A percentile compares a stretch with the other conserved stretches of the same genome.
phyloP scores from a whole-genome alignment of 2,797 vertebrate genomes.

The Trachops cirrhosus region DNA sequence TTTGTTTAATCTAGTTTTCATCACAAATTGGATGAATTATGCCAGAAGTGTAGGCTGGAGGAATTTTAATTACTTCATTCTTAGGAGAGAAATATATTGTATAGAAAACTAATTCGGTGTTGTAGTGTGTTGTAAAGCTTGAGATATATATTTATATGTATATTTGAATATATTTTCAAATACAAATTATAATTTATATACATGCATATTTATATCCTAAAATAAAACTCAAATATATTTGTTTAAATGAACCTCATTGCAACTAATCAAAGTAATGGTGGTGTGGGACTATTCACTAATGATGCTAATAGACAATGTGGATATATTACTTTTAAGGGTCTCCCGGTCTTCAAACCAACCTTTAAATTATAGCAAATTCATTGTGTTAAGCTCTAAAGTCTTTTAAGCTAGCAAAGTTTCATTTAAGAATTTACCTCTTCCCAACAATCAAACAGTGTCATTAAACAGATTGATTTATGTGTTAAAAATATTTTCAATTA shows the following conservation, averaged over 20 bases:
- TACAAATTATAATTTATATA: not conserved
- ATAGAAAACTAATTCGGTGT: not conserved
- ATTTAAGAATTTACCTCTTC: not conserved
- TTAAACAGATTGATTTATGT: not conserved
- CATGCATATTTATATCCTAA: not conserved
- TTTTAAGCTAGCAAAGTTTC: not conserved
- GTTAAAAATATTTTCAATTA: not conserved
- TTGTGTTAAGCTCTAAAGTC: not conserved
- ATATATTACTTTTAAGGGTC: not conserved
- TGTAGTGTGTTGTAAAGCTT: not conserved
- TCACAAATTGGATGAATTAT: slow-evolving; percentile 2
- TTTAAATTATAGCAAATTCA: not conserved
- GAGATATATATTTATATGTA: not conserved
- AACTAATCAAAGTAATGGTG: not conserved
- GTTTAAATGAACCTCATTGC: not conserved
- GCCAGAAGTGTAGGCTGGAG: not conserved
- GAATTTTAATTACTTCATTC: slow-evolving; percentile 33
- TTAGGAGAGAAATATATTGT: not conserved
- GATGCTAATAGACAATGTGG: not conserved
- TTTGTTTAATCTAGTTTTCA: slow-evolving; percentile 33
- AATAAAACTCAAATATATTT: not conserved
- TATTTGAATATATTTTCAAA: not conserved
- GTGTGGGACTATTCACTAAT: not conserved
- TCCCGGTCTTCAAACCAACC: not conserved
- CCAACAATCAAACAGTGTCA: not conserved